Conservation (phyloP, 2,797 vertebrate genomes). For the Mycteria americana region DNA sequence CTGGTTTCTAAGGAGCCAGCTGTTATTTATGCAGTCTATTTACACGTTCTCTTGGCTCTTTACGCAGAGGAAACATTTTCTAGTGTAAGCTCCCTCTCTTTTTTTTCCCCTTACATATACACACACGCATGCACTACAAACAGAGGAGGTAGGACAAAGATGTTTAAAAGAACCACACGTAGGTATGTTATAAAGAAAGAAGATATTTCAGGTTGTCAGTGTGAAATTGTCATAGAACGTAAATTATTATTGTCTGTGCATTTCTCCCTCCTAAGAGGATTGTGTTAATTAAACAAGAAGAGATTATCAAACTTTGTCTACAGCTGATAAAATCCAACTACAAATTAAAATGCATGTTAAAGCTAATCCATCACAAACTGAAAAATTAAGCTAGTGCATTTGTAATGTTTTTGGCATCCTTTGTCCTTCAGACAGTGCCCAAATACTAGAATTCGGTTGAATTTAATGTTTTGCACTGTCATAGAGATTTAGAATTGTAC, state of each 20-base stretch:
- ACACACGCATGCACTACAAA: not conserved
- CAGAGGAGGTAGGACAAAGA: not conserved
- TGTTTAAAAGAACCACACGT: not conserved
- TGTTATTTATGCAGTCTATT: conserved; percentile 57
- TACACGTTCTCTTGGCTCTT: conserved; percentile 25
- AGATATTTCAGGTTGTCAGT: conserved; percentile 16
- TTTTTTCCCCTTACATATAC: not conserved
- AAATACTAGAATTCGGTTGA: not conserved
- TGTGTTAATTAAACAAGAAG: conserved; percentile 74
- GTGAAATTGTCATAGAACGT: conserved; percentile 38
- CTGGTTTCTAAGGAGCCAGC: conserved; percentile 52
- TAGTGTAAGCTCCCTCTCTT: not conserved
- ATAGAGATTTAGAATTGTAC: not conserved
- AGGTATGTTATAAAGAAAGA: not conserved
- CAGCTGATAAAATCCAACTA: conserved; percentile 72
- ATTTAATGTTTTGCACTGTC: not conserved
- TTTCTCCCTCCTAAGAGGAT: conserved; percentile 71
- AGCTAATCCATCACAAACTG: conserved; percentile 61
- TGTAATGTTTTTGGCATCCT: conserved; percentile 29
- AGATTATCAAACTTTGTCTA: conserved; percentile 75
- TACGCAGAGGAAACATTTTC: conserved; percentile 26
- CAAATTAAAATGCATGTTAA: conserved; percentile 70
- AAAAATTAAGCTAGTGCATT: conserved; percentile 42
- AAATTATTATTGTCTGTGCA: conserved; percentile 61
- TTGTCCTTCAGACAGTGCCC: conserved; percentile 40